phyloP scores from a whole-genome alignment of 2,888 invertebrate genomes.

The Nudaria mundana region DNA sequence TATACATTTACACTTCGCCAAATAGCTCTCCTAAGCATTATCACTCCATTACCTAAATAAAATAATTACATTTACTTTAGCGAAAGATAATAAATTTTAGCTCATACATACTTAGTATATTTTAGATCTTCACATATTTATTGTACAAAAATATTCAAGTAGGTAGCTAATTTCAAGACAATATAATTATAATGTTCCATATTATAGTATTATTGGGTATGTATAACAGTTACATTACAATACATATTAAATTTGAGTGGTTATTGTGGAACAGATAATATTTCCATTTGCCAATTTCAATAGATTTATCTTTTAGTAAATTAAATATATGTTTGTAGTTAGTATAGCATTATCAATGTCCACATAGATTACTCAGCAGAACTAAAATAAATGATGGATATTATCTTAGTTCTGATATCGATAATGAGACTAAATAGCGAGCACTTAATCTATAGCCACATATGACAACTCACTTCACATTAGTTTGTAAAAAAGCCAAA shows the following conservation, averaged over 20 bases:
- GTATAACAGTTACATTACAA: slow-evolving; percentile 14
- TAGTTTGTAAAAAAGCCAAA: background rate
- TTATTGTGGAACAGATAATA: background rate
- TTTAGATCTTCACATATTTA: slow-evolving; percentile 47
- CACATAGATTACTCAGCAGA: no score
- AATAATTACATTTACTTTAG: slow-evolving; percentile 59
- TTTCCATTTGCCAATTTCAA: background rate
- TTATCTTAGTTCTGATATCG: background rate
- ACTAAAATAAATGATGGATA: no score
- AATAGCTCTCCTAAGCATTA: slow-evolving; percentile 65
- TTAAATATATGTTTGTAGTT: no score
- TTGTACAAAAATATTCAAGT: slow-evolving; percentile 32
- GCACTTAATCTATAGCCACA: no score
- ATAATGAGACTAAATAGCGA: background rate
- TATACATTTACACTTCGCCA: slow-evolving; percentile 73
- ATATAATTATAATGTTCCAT: slow-evolving; percentile 30
- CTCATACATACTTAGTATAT: slow-evolving; percentile 47
- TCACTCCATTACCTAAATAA: slow-evolving; percentile 61
- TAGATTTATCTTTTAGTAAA: no score
- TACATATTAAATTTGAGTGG: slow-evolving; percentile 13
- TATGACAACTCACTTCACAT: no score
- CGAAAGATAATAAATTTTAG: slow-evolving; percentile 48
- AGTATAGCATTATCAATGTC: no score
- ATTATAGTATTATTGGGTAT: slow-evolving; percentile 21
- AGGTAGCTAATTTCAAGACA: slow-evolving; percentile 23